phyloP scores from a whole-genome alignment of 2,888 invertebrate genomes.

The Deilephila porcellus region DNA sequence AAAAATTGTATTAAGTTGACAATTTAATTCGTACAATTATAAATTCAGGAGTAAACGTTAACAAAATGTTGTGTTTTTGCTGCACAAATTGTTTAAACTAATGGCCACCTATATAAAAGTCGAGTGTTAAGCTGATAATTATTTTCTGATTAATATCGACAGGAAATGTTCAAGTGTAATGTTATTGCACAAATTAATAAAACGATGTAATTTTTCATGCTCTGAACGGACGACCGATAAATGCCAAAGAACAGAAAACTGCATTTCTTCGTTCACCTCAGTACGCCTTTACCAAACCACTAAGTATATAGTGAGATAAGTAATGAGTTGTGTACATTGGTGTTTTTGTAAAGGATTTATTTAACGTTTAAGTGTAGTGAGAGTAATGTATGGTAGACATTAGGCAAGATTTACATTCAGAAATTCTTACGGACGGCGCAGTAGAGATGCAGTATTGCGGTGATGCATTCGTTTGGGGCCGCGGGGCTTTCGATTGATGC shows the following conservation, averaged over 20 bases:
- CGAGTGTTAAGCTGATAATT: constrained; percentile 23
- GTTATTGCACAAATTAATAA: constrained; percentile 35
- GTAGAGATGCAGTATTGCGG: constrained; percentile 52
- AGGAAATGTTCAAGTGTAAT: constrained; percentile 23
- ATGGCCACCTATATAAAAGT: constrained; percentile 10
- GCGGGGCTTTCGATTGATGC: constrained; percentile 76
- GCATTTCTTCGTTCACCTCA: constrained; percentile 57
- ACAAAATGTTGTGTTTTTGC: constrained; percentile 5
- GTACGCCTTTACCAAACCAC: constrained; percentile 37
- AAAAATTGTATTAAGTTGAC: background rate
- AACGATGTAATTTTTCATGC: constrained; percentile 40
- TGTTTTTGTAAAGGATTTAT: constrained; percentile 21
- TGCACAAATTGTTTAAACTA: constrained; percentile 18
- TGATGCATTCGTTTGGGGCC: constrained; percentile 78
- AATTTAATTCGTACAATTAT: constrained; percentile 21
- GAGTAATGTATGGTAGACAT: constrained; percentile 22
- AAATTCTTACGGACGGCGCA: constrained; percentile 17
- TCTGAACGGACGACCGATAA: constrained; percentile 46
- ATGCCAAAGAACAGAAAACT: constrained; percentile 50
- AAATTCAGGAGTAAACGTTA: constrained; percentile 7
- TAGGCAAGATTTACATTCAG: constrained; percentile 18
- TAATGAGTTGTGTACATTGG: constrained; percentile 18
- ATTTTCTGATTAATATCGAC: constrained; percentile 26
- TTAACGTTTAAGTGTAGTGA: background rate
- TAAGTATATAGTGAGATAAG: background rate